Base-by-base conservation (phyloP, 1,140 invertebrate species). In the Hylyphantes graminicola region DNA sequence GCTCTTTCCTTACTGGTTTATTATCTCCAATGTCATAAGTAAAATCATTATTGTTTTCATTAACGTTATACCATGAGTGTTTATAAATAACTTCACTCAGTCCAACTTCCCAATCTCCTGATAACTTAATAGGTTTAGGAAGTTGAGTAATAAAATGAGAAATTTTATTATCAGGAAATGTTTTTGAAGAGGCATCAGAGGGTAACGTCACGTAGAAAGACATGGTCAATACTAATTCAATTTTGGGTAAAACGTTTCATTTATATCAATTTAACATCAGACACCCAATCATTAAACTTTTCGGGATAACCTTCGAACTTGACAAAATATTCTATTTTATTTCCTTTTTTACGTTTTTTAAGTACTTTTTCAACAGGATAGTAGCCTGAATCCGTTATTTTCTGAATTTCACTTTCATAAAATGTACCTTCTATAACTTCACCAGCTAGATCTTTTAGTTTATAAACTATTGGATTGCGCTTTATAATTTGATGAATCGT, bases 361-460 rank as follows among this genome's bases (percentile, higher is more conserved):
- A 74, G 55, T 13, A 74, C n/a, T 74, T 74, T 74, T 55, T 74
- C 72, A 4, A 74, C 72, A 12, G 72, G 72, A 74, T 35, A 51
- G 6, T n/a, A 54, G 3, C 15, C 68, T 3, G 35, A 72, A n/a
- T 72, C 68, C 17, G 10, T 15, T 12, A 72, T 17, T 17, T 51
- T 72, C n/a, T 72, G 68, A 12, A 72, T 51, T 72, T 72, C 5
- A n/a, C n/a, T 53, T 7, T 72, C 51, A 51, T 79, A 79, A 79
- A 79, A 79, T 67, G 63, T 79, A 21, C 76, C 64, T 67, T 79
- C 12, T 12, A 79, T 79, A 13, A 21, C 15, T 11, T 79, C 64
- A 12, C 10, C n/a, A 6, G 21, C 6, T n/a, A 68, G 21, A 35
- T 79, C 76, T 57, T 68, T 67, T 7, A 68, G 10, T 13, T 48